A percentile compares a stretch with the other conserved stretches of the same genome.
These are phyloP conservation scores for Erebia palarica DNA, from an alignment of 2,888 invertebrate genomes.

Conservation along the genomic window DNA sequence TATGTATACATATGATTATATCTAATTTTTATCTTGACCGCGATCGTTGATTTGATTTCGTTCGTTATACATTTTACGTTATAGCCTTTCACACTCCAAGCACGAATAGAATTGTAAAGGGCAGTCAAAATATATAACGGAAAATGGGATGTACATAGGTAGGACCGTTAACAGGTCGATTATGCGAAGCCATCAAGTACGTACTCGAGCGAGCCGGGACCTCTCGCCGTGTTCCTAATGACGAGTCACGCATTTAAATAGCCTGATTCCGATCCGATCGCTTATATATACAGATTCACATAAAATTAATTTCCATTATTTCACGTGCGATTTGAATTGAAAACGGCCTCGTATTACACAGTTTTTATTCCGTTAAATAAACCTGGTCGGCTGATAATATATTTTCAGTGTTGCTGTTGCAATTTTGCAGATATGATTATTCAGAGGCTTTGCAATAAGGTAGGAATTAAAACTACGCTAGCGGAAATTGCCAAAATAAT, in stretches of 20 bases:
- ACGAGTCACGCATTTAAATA: constrained; percentile 79
- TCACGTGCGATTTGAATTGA: constrained; percentile 48
- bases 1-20: neutral
- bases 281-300: constrained; percentile 60
- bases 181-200: constrained; percentile 70
- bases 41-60: neutral
- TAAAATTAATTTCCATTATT: constrained; percentile 55
- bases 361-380: constrained; percentile 30
- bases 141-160: constrained; percentile 40
- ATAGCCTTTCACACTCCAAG: constrained; percentile 14
- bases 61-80: neutral
- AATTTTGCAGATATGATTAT: constrained; percentile 27
- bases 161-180: constrained; percentile 74
- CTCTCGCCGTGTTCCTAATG: constrained; percentile 64
- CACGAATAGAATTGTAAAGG: constrained; percentile 22
- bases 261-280: constrained; percentile 66
- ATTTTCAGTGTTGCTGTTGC: constrained; percentile 22
- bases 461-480: constrained; percentile 20
- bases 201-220: constrained; percentile 58
- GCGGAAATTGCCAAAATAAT: constrained; percentile 11
- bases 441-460: constrained; percentile 19
- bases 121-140: constrained; percentile 34
- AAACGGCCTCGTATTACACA: neutral
- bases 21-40: neutral
- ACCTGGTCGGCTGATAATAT: constrained; percentile 30